Evolutionary conservation across 1,140 invertebrate genomes (phyloP).

Genomic region (Drosophila kurseongensis): DNA sequence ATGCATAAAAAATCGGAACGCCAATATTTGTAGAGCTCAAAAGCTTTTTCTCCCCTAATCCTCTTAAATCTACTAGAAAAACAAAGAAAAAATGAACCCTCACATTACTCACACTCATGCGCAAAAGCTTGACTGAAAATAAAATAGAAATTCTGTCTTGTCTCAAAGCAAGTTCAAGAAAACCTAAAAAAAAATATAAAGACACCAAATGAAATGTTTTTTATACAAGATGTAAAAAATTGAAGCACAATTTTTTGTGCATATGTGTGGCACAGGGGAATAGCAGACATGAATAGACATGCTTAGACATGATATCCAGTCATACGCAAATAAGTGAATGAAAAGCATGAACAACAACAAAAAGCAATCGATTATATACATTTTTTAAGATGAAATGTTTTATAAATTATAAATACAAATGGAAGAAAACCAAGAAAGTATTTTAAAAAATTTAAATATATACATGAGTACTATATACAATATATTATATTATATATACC

Average conservation of each 20-base stretch:
- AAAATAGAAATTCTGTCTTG: slow-evolving; percentile 52
- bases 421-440: slow-evolving; percentile 71
- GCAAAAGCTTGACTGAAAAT: slow-evolving; percentile 77
- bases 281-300: slow-evolving; percentile 12
- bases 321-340: slow-evolving; percentile 27
- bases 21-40: slow-evolving; percentile 44
- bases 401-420: slow-evolving; percentile 57
- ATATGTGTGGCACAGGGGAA: slow-evolving; percentile 16
- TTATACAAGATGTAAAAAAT: slow-evolving; percentile 53
- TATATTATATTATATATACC: slow-evolving; percentile 72
- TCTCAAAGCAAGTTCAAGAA: slow-evolving; percentile 42
- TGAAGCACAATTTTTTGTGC: slow-evolving; percentile 62
- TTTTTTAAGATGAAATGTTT: slow-evolving; percentile 80
- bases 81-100: slow-evolving; percentile 1
- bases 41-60: slow-evolving; percentile 36
- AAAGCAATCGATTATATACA: slow-evolving; percentile 81
- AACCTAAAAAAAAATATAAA: slow-evolving; percentile 27
- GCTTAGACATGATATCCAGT: slow-evolving; percentile 12
- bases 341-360: slow-evolving; percentile 66
- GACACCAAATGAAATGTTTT: slow-evolving; percentile 67
- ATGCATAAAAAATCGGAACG: slow-evolving; percentile 45
- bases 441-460: slow-evolving; percentile 83
- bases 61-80: slow-evolving; percentile 27
- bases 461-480: slow-evolving; percentile 76
- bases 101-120: slow-evolving; percentile 43